Evolutionary conservation across 2,888 invertebrate species (phyloP), one percentile per base, ranked within the genome.

Genomic region (Cybosia mesomella): DNA sequence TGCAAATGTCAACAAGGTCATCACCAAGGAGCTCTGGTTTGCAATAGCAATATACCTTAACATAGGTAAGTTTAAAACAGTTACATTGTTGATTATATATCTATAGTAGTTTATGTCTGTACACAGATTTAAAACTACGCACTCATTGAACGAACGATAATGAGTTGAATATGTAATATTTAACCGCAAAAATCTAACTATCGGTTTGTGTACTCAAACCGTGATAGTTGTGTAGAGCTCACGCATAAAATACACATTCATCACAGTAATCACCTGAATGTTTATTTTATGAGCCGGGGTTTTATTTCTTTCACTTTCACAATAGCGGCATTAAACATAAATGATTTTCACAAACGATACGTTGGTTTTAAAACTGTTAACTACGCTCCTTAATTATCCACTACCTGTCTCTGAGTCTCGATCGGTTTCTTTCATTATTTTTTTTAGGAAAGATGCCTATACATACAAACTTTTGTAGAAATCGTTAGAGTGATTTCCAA

Each of bases 11-110:
- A 49, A 39, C 28, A 53, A 54, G 67, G 71, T 66, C 55, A 67
- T 64, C 28, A 61, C 62, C 76, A 71, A 72, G 68, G 64, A 68
- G 63, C 34, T 28, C 67, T 68, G 58, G 67, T 66, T 71, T 58
- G 58, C 67, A 32, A 58, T 67, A 75, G 58, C 49, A 66, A 65
- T 66, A 68, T 34, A 59, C 22, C 18, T 18, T n/a, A 59, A 67
- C 53, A n/a, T n/a, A 49, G 8, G 7, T 61, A 57, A 65, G 24
- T 67, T 34, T 63, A 59, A 61, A 70, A 58, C n/a, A 15, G 15
- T 15, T 39, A 4, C 28, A 28, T 28, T 28, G 5, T 28, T 28
- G 28, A 28, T 28, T 10, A 10, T 34, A 32, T 32, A 32, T 32
- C 7, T 32, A 5, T 36, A 36, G 36, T 18, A 49, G 1, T 49